Evolutionary conservation across 2,113 vertebrate species (phyloP).

Genomic region (Calonectris borealis): DNA sequence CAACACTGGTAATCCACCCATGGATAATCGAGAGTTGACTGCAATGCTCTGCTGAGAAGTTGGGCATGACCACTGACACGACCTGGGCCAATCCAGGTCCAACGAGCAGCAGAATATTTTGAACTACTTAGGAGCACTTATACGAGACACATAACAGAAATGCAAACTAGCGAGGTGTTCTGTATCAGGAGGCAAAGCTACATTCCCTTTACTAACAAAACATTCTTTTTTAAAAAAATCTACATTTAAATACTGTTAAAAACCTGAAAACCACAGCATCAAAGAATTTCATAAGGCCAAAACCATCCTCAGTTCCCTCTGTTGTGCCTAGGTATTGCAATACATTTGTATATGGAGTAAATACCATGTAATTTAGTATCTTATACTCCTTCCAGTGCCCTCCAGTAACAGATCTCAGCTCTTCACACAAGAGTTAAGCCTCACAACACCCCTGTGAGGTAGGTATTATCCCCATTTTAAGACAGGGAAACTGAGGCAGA

Average conservation of each 20-base stretch:
- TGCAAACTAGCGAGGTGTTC: constrained; percentile 61
- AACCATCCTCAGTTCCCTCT: constrained; percentile 30
- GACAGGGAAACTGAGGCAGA: constrained; percentile 41
- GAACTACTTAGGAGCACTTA: neutral
- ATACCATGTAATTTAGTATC: neutral
- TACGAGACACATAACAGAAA: neutral
- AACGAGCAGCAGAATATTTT: neutral
- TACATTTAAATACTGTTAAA: constrained; percentile 68
- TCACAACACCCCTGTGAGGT: constrained; percentile 61
- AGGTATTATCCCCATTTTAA: constrained; percentile 49
- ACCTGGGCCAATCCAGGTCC: neutral
- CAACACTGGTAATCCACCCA: constrained; percentile 10
- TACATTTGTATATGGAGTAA: neutral
- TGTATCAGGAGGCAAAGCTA: constrained; percentile 50
- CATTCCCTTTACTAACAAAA: constrained; percentile 70
- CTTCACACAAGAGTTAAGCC: constrained; percentile 5
- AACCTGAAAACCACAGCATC: constrained; percentile 66
- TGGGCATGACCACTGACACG: neutral
- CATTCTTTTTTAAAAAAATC: constrained; percentile 42
- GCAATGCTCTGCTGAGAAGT: constrained; percentile 3
- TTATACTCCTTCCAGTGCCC: neutral
- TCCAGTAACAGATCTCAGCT: constrained; percentile 30
- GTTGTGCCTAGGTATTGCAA: constrained; percentile 11
- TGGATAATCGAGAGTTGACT: constrained; percentile 46
- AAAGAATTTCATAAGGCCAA: constrained; percentile 30